Evolutionary conservation across 2,888 invertebrate species (phyloP), one percentile per base, ranked within the genome.

Genomic region (Caenorhabditis zanzibari): DNA sequence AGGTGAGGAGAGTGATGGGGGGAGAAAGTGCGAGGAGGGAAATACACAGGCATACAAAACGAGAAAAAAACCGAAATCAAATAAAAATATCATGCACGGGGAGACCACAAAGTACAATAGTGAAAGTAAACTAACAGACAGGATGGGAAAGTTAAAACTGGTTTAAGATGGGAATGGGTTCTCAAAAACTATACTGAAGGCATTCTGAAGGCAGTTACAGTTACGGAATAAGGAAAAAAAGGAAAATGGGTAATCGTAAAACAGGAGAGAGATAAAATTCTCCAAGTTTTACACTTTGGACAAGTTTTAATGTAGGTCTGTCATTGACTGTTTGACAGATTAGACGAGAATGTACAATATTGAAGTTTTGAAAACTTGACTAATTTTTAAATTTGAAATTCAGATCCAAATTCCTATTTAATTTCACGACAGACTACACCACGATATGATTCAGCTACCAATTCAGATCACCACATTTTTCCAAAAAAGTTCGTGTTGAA

Each of bases 31-130:
- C 47, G 56, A 64, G 59, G 16, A 47, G 47, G 19, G 19, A 16
- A n/a, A 22, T 10, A 19, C 52, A 19, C n/a, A 49, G 52, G 61
- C 66, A 49, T 49, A 52, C 47, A 73, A 74, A 49, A 69, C 32
- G 49, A 44, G 19, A 52, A 68, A 56, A 58, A 72, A 63, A 32
- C 52, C 63, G 76, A 76, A 75, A 66, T 66, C 75, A 75, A 75
- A 75, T 66, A 75, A 64, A 75, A 75, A 75, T 75, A 75, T 71
- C 71, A 76, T 68, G 16, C 56, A 71, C 69, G 63, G 49, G 58
- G 58, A 72, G 22, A 66, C 38, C 24, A 63, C 38, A 66, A 28
- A 73, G 75, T 58, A 74, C 61, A 68, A 61, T 19, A 22, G 63
- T 24, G 52, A 64, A 16, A 74, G 49, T 47, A 47, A 24, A 19